Evolutionary conservation across 2,888 invertebrate species (phyloP), one percentile per base, ranked within the genome.

Genomic region (Lochmaea capreae): DNA sequence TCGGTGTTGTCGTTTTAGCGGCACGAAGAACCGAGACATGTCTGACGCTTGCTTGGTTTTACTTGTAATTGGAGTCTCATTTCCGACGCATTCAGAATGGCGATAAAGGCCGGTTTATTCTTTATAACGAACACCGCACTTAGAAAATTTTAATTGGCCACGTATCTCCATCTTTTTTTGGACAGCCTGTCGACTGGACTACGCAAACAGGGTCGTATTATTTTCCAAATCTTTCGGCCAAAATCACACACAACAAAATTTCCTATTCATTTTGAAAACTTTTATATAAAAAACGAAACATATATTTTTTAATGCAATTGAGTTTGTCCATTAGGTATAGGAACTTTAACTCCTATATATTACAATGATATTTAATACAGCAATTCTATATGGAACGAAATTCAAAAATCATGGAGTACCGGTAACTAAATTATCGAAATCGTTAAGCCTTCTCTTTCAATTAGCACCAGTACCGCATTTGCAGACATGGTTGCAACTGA

Each of bases 91-190:
- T 86, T 85, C 85, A 84, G 86, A 85, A 87, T 86, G 86, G 86
- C 87, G 85, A 86, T 85, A 86, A 86, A 85, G 84, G 86, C 83
- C 85, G 84, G 82, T 84, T 82, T 84, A 84, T 86, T 85, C 85
- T 86, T 86, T 85, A 85, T 84, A 84, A 81, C 83, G 81, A 81
- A 83, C 81, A 81, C 84, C 83, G 86, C 86, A 86, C 86, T 86
- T 85, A 85, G 86, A 84, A 86, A 86, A 87, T 87, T 87, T 87
- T 87, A 87, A 87, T 87, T 87, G 86, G 87, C 84, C 86, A 82
- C 85, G 84, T 84, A 82, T 83, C 79, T 81, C 81, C 83, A 81
- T 83, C 84, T 85, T 85, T 86, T 86, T 86, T 86, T 83, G 85
- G 84, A 80, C 82, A 79, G 80, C 79, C 77, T 68, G 75, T 72